Evolutionary conservation across 2,113 vertebrate species (phyloP).

Genomic region (Mustelus asterias): DNA sequence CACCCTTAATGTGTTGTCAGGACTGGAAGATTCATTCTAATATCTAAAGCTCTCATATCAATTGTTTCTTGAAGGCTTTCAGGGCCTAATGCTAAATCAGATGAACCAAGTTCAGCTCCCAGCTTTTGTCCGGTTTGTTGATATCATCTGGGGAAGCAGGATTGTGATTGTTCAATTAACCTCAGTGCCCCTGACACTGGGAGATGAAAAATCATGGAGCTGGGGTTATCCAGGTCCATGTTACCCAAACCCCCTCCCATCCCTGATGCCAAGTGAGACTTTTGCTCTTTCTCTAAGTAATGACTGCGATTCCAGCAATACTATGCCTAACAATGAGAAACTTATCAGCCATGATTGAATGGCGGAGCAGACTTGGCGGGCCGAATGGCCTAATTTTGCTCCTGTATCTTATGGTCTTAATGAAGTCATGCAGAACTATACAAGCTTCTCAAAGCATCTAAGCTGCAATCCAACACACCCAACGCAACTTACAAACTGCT

Average conservation of each 20-base stretch:
- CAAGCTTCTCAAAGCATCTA: neutral
- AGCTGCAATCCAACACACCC: neutral
- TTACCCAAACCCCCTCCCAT: neutral
- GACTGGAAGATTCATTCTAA: neutral
- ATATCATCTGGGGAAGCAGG: neutral
- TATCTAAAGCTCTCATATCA: neutral
- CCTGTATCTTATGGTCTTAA: no score
- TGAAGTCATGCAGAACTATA: neutral
- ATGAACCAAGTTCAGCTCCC: neutral
- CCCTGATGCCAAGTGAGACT: neutral
- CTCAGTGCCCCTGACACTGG: neutral
- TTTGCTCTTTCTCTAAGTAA: neutral
- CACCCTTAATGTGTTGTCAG: neutral
- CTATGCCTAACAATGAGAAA: neutral
- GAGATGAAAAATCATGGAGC: neutral
- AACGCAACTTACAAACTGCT: neutral
- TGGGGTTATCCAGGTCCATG: neutral
- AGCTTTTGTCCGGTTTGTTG: neutral
- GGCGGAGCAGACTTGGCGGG: no score
- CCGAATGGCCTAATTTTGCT: no score
- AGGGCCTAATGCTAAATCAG: neutral
- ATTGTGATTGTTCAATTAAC: neutral
- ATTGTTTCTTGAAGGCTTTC: neutral
- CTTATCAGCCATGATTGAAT: no score
- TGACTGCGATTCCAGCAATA: neutral